Evolutionary conservation across 2,113 vertebrate species (phyloP), one percentile per base, ranked within the genome.

Genomic region (Stigmatopora nigra): DNA sequence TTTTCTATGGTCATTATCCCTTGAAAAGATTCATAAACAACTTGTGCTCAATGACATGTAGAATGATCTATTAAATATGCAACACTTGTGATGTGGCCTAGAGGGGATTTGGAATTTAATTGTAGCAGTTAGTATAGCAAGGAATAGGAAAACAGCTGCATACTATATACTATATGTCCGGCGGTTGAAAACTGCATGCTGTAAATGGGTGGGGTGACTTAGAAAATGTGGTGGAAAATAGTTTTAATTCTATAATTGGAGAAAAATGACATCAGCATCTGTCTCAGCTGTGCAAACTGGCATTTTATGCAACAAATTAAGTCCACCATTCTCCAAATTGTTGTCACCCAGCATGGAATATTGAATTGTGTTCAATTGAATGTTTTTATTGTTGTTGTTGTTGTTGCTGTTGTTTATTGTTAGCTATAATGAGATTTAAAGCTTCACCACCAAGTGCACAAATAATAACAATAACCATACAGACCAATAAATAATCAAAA

Each of bases 1-100:
- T 65, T 63, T 77, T 76, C 22, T 74, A 70, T 67, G 49, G 71
- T 59, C 56, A 53, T 78, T 69, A 69, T 61, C 71, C 46, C 2
- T 1, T 57, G 57, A 69, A 67, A 64, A 49, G 51, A 71, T 59
- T 78, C 66, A 19, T 48, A 59, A 64, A 65, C 65, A 61, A 69
- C 44, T 52, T 64, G 47, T 3, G 41, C 35, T 77, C 78, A 63
- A 77, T 67, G 73, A 71, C 45, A 65, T 61, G 68, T 70, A 61
- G 65, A 76, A 68, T 73, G 53, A 64, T 59, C 63, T 45, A 56
- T 64, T 75, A 35, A 62, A 58, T 64, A 64, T 48, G 3, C 5
- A 20, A 67, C 61, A 56, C 55, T 47, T 22, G 36, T 51, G 9
- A 55, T 46, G 61, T 51, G 63, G 66, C 41, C 25, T 9, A 62